Percentiles rank a stretch among this genome's conserved stretches.
Conservation (phyloP, 2,797 vertebrate genomes). For the Anableps anableps region DNA sequence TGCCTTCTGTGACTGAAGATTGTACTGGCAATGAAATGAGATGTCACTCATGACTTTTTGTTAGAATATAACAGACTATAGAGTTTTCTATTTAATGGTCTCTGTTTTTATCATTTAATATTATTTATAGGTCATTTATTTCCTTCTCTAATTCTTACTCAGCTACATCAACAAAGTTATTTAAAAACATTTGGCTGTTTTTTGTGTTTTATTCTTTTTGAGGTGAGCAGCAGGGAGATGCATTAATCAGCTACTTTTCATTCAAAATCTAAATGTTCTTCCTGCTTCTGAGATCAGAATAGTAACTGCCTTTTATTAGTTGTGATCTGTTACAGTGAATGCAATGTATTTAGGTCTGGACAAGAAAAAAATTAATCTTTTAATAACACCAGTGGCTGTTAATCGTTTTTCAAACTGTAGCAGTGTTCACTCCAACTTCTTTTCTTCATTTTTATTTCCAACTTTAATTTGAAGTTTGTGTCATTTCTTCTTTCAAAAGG, state of each 20-base stretch:
- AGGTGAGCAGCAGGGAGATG: not conserved
- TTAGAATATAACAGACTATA: slow-evolving; percentile 5
- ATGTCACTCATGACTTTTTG: slow-evolving; percentile 19
- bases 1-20: slow-evolving; percentile 71
- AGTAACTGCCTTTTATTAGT: not conserved
- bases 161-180: not conserved
- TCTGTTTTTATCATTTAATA: slow-evolving; percentile 16
- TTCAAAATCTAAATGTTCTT: not conserved
- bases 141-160: not conserved
- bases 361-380: not conserved
- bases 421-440: not conserved
- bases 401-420: not conserved
- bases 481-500: not conserved
- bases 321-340: not conserved
- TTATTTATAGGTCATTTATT: not conserved
- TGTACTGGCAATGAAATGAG: slow-evolving; percentile 43
- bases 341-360: not conserved
- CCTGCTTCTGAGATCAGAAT: not conserved
- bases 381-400: not conserved
- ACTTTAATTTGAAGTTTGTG: not conserved
- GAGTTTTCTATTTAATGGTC: not conserved
- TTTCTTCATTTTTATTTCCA: not conserved
- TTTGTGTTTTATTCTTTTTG: not conserved
- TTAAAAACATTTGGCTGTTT: slow-evolving; percentile 3
- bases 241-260: not conserved